Base-by-base conservation (phyloP, 2,113 vertebrate species). In the Pteropus alecto region DNA sequence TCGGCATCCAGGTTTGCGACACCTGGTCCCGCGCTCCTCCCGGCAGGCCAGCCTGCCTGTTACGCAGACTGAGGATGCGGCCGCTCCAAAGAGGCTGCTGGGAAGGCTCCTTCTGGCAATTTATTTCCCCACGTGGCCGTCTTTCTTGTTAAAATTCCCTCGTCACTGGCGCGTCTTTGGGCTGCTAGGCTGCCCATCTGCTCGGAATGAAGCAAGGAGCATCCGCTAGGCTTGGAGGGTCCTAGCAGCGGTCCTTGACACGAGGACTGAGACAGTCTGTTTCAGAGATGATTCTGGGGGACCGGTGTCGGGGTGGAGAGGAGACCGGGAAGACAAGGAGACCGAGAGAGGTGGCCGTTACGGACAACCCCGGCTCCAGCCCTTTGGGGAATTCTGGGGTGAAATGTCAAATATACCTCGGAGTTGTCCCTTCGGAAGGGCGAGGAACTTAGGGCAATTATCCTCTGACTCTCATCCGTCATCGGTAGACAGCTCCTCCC, bases 231-330 rank as follows among this genome's bases (percentile, higher is more conserved):
- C 41, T 78, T 58, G 43, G 5, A 4, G 41, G 54, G 65, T 43
- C 26, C 14, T 54, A 70, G 63, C 78, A 51, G 35, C 7, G n/a
- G 61, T 38, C 12, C 26, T 33, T 28, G 46, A 60, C 51, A 35
- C 15, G 61, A 90, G 9, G 14, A 65, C 88, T 60, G 65, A 24
- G 56, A 21, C 10, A 43, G 26, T 67, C 92, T 92, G 41, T 87
- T 94, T 93, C 74, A 58, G 56, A 94, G 74, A 18, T 38, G 41
- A n/a, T 41, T 67, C 33, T 85, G 35, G 71, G 18, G 70, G 11
- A 33, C 5, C 28, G 12, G 8, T 30, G 1, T 30, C 35, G 54
- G 13, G 5, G 11, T 28, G 28, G 35, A 18, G 58, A 46, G 54
- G 18, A 46, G 15, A 9, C 4, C 43, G 35, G 12, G 30, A n/a